Percentiles rank a stretch among this genome's conserved stretches.
Conservation (phyloP, 92 coral and sea anemone species). For the Siderastrea radians region DNA sequence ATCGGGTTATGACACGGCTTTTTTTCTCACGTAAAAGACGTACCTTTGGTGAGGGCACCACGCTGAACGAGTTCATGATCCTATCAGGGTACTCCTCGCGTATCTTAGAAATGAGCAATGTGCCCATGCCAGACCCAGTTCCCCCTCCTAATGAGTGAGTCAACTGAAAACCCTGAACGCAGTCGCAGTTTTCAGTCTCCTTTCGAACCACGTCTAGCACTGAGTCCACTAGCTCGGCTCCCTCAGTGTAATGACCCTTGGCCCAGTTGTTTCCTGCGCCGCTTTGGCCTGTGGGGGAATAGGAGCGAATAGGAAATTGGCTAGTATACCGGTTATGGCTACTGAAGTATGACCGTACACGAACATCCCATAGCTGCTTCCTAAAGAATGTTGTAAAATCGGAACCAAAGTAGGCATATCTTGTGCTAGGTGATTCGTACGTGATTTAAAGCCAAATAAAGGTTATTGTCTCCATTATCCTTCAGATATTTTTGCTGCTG, state of each 20-base stretch:
- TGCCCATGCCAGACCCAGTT: conserved; percentile 95
- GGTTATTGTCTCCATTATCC: too few species aligned
- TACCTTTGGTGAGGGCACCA: conserved; percentile 80
- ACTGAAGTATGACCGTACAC: too few species aligned
- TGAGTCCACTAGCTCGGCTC: conserved; percentile 88
- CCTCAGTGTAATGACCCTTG: conserved; percentile 94
- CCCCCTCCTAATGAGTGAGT: conserved; percentile 96
- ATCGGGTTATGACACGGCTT: background rate
- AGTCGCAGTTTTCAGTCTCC: conserved; percentile 93
- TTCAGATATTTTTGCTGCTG: too few species aligned
- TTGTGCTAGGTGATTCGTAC: too few species aligned
- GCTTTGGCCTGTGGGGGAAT: conserved; percentile 77
- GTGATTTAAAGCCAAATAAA: too few species aligned
- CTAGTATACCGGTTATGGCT: background rate
- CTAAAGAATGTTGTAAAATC: too few species aligned
- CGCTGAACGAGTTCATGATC: conserved; percentile 92
- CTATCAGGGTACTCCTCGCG: conserved; percentile 94
- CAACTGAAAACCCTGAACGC: conserved; percentile 92
- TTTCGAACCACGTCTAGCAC: conserved; percentile 91
- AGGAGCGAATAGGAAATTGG: background rate
- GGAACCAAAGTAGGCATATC: too few species aligned
- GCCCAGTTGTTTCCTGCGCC: conserved; percentile 98
- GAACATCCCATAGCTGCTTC: too few species aligned
- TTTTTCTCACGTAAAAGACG: background rate
- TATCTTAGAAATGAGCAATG: conserved; percentile 86